Conservation (phyloP, 2,797 vertebrate genomes). For the Crocidura indochinensis region DNA sequence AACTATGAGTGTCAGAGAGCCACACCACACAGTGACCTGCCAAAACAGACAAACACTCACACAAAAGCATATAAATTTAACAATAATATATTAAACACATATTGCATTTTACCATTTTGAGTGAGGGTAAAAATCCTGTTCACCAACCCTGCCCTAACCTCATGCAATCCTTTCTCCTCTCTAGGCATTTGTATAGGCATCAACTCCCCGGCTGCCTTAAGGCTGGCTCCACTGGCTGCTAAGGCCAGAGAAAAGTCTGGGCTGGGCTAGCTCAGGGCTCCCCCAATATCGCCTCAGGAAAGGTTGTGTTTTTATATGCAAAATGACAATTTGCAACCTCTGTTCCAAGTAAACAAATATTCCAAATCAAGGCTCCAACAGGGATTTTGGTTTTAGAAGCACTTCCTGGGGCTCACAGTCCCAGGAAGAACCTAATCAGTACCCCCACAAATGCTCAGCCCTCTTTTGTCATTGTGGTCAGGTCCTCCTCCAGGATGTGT, state of each 20-base stretch:
- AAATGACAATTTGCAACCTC: constrained; percentile 68
- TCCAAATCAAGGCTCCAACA: constrained; percentile 15
- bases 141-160: no score
- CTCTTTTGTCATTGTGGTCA: no score
- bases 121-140: no score
- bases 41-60: no score
- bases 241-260: background rate
- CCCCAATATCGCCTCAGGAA: constrained; percentile 15
- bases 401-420: constrained; percentile 27
- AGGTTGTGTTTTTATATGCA: constrained; percentile 71
- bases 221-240: no score
- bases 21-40: no score
- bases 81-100: no score
- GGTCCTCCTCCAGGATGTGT: background rate
- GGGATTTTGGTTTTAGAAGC: constrained; percentile 27
- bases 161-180: background rate
- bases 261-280: background rate
- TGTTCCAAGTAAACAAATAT: constrained; percentile 71
- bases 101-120: no score
- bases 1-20: no score
- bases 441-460: background rate
- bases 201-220: background rate
- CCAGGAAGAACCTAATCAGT: background rate
- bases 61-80: no score
- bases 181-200: background rate